phyloP scores from a whole-genome alignment of 2,888 invertebrate species.

The Lapara coniferarum region DNA sequence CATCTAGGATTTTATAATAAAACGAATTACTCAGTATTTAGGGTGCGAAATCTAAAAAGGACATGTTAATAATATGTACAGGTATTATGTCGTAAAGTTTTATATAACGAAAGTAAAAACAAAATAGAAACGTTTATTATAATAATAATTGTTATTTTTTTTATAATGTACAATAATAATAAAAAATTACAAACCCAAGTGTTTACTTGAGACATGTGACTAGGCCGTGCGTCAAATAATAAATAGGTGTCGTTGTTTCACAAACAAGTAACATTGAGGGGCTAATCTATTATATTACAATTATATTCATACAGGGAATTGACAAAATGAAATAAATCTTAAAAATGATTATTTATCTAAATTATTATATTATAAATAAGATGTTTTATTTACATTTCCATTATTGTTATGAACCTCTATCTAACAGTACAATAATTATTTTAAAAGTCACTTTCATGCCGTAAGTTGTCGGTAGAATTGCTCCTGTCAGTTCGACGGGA shows the following conservation, averaged over 20 bases:
- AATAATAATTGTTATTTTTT: too few relatives aligned
- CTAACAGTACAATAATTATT: background rate
- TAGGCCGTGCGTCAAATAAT: background rate
- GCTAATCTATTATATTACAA: too few relatives aligned
- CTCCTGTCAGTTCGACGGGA: slow-evolving; percentile 62
- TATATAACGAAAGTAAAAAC: too few relatives aligned
- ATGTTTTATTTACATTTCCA: slow-evolving; percentile 5
- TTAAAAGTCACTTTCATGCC: slow-evolving; percentile 76
- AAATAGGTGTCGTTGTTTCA: background rate
- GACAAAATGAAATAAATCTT: background rate
- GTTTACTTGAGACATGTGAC: background rate
- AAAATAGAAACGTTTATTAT: too few relatives aligned
- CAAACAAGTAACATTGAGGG: background rate
- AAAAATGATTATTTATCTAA: background rate
- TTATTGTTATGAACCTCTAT: background rate
- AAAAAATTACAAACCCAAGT: too few relatives aligned
- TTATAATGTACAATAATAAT: too few relatives aligned
- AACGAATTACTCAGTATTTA: background rate
- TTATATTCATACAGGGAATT: background rate
- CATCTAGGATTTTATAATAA: background rate
- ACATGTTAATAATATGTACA: background rate
- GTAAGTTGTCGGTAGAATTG: slow-evolving; percentile 70
- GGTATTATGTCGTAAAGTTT: too few relatives aligned
- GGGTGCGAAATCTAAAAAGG: background rate
- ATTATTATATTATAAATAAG: background rate